These are phyloP conservation scores for Cephalopholis sonnerati DNA, from an alignment of 2,113 vertebrate species.

Conservation along the genomic window DNA sequence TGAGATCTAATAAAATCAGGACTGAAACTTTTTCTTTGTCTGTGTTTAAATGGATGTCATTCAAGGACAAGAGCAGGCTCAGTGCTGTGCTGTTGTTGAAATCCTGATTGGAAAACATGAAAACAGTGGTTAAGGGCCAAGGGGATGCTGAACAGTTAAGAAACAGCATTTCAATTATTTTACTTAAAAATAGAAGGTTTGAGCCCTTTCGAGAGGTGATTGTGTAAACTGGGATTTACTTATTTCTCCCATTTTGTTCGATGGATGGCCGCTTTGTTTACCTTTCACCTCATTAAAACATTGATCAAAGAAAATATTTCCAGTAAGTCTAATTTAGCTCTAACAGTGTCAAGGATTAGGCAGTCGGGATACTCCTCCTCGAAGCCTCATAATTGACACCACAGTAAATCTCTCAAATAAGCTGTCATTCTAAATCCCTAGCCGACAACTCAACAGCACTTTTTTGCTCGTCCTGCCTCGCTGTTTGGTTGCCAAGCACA, in stretches of 20 bases:
- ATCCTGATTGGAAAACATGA: not conserved
- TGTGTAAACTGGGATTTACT: not conserved
- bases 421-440: slow-evolving; percentile 65
- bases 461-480: slow-evolving; percentile 53
- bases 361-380: slow-evolving; percentile 8
- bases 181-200: not conserved
- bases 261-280: slow-evolving; percentile 18
- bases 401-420: slow-evolving; percentile 78
- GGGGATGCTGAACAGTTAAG: not conserved
- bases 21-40: not conserved
- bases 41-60: not conserved
- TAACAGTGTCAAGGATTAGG: slow-evolving; percentile 37
- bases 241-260: not conserved
- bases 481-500: slow-evolving; percentile 57
- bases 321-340: slow-evolving; percentile 16
- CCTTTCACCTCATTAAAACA: slow-evolving; percentile 9
- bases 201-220: not conserved
- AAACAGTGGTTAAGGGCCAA: not conserved
- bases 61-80: not conserved
- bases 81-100: not conserved
- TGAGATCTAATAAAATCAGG: not conserved
- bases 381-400: slow-evolving; percentile 67
- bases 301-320: slow-evolving; percentile 40
- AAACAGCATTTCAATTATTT: not conserved
- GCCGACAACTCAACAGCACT: slow-evolving; percentile 49